These are phyloP conservation scores for Drosophila quinaria DNA, from an alignment of 2,888 invertebrate genomes.

Conservation along the genomic window DNA sequence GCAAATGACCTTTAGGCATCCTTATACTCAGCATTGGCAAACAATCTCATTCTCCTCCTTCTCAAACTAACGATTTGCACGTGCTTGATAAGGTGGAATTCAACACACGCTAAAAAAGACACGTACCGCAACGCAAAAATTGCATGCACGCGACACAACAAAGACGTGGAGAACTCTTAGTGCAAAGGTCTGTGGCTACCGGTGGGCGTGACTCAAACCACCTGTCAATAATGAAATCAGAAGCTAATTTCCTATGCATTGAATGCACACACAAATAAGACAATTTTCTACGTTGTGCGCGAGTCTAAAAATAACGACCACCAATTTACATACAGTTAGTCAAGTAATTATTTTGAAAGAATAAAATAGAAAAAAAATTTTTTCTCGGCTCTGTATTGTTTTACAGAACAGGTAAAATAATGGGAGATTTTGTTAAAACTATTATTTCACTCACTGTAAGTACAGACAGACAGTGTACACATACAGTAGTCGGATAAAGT, in stretches of 20 bases:
- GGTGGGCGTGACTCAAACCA: constrained; percentile 28
- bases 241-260: constrained; percentile 48
- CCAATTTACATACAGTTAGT: constrained; percentile 34
- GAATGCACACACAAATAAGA: constrained; percentile 11
- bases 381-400: too few relatives aligned
- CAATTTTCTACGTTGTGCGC: constrained; percentile 20
- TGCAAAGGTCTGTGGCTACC: constrained; percentile 17
- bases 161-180: constrained; percentile 2
- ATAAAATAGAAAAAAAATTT: too few relatives aligned
- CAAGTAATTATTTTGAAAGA: not conserved
- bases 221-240: constrained; percentile 28
- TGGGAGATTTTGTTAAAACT: not conserved
- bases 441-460: too few relatives aligned
- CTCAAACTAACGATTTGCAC: constrained; percentile 37
- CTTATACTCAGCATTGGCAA: constrained; percentile 26
- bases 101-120: constrained; percentile 27
- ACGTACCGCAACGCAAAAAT: constrained; percentile 37
- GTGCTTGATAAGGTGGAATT: constrained; percentile 50
- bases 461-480: too few relatives aligned
- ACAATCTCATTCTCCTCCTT: constrained; percentile 2
- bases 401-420: not conserved
- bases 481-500: too few relatives aligned
- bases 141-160: constrained; percentile 26
- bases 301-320: constrained; percentile 58
- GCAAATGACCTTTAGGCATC: constrained; percentile 60